phyloP scores from a whole-genome alignment of 2,888 invertebrate species.

The Eristalinus aeneus region DNA sequence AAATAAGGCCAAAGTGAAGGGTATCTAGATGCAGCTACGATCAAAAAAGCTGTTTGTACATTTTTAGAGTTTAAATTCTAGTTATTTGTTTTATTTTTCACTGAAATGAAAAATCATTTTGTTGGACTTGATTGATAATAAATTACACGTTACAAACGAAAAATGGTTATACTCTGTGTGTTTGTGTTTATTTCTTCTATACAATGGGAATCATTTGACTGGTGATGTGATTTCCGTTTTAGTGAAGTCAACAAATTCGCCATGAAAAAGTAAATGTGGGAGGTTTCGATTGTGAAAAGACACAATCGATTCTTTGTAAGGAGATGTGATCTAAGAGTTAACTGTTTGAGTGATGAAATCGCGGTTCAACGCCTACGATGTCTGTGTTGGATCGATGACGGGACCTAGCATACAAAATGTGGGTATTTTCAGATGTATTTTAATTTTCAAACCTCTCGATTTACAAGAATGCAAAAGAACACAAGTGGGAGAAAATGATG shows the following conservation, averaged over 20 bases:
- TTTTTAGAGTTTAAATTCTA: conserved; percentile 15
- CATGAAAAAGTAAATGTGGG: conserved; percentile 27
- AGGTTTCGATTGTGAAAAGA: neutral
- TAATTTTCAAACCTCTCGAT: too few relatives aligned
- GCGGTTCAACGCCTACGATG: neutral
- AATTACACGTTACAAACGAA: conserved; percentile 3
- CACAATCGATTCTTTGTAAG: neutral
- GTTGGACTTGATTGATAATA: conserved; percentile 41
- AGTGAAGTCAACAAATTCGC: neutral
- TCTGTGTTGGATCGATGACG: neutral
- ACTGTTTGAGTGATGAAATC: neutral
- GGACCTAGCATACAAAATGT: neutral
- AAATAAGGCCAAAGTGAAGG: conserved; percentile 77
- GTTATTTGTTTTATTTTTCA: conserved; percentile 18
- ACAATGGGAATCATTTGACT: neutral
- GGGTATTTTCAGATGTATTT: too few relatives aligned
- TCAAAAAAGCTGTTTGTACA: conserved; percentile 2
- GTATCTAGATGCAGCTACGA: conserved; percentile 66
- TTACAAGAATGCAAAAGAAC: too few relatives aligned
- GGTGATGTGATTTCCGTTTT: neutral
- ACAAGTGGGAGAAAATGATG: too few relatives aligned
- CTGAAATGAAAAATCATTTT: neutral
- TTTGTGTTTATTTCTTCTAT: neutral
- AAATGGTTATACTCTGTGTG: neutral
- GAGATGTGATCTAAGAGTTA: conserved; percentile 32